Base-by-base conservation (phyloP, 2,113 vertebrate species). In the Tenrec ecaudatus region DNA sequence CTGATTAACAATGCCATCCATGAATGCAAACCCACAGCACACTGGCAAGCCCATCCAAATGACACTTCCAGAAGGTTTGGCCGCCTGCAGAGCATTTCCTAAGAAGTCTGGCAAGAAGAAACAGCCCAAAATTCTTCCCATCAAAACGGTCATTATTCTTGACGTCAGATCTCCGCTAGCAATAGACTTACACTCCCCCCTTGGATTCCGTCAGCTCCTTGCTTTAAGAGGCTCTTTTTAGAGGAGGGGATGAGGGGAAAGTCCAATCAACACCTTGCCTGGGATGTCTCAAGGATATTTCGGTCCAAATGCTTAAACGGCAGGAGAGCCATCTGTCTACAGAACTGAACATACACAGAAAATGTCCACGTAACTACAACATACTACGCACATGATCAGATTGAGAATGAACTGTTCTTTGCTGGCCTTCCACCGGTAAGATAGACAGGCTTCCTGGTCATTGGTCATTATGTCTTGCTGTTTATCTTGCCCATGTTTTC, bases 171-270 rank as follows among this genome's bases (percentile, higher is more conserved):
- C 92, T 97, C 94, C 92, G 90, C 96, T 86, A 96, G 76, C 75
- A 94, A 97, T 79, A 88, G 94, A 94, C 76, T 94, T 94, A 89
- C 43, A 96, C 96, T 87, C 91, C 93, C 27, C 27, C 94, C 0
- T 3, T 58, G 93, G 92, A 47, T 89, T 84, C 66, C 58, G 1
- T 75, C 84, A 93, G 31, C 36, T 68, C 38, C 57, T 94, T 94
- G 92, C 82, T 89, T 82, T 90, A 92, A 2, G 96, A 98, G 97
- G 97, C 97, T 96, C 96, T 95, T 96, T 86, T 2, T 89, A 4
- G 84, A 68, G 4, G 19, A 22, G 3, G 62, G 6, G 14, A 57
- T 43, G 58, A 23, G 33, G 36, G 23, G 60, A 92, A 11, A 82
- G 96, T 94, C 53, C 96, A 82, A 71, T 86, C 86, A 95, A 79